These are phyloP conservation scores for Hydraecia micacea DNA, from an alignment of 2,888 invertebrate genomes.

Conservation along the genomic window DNA sequence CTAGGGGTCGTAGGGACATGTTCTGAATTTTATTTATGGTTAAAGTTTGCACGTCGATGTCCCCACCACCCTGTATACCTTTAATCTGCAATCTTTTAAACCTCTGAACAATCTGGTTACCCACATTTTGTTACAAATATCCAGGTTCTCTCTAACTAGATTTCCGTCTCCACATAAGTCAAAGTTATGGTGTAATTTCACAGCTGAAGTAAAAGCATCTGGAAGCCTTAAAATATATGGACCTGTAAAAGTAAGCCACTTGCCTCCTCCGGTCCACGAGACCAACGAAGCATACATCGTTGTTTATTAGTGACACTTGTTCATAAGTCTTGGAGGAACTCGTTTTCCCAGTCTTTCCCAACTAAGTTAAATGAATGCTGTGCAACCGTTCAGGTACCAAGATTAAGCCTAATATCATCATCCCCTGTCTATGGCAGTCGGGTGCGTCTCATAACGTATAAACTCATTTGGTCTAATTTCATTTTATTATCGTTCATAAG, in stretches of 20 bases:
- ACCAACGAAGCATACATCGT: slow-evolving; percentile 42
- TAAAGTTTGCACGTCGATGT: background rate
- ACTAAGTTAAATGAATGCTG: slow-evolving; percentile 16
- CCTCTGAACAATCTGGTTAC: background rate
- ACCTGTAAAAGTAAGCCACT: slow-evolving; percentile 48
- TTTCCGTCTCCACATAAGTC: slow-evolving; percentile 29
- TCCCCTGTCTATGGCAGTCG: background rate
- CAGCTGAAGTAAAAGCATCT: slow-evolving; percentile 45
- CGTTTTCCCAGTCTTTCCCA: background rate
- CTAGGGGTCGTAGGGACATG: too few relatives aligned
- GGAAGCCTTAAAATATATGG: slow-evolving; percentile 39
- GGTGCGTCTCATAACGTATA: too few relatives aligned
- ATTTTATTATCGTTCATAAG: too few relatives aligned
- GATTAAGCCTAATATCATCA: background rate
- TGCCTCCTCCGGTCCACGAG: slow-evolving; percentile 28
- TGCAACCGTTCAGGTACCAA: background rate
- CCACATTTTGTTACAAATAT: slow-evolving; percentile 10
- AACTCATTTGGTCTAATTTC: too few relatives aligned
- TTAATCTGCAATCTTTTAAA: background rate
- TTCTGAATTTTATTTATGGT: too few relatives aligned
- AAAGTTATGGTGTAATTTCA: slow-evolving; percentile 52
- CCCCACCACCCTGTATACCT: background rate
- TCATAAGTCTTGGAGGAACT: slow-evolving; percentile 38
- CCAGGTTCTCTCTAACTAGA: slow-evolving; percentile 14
- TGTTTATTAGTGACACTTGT: slow-evolving; percentile 39